Conservation (phyloP, 2,888 invertebrate species). For the Ferrisia virgata region DNA sequence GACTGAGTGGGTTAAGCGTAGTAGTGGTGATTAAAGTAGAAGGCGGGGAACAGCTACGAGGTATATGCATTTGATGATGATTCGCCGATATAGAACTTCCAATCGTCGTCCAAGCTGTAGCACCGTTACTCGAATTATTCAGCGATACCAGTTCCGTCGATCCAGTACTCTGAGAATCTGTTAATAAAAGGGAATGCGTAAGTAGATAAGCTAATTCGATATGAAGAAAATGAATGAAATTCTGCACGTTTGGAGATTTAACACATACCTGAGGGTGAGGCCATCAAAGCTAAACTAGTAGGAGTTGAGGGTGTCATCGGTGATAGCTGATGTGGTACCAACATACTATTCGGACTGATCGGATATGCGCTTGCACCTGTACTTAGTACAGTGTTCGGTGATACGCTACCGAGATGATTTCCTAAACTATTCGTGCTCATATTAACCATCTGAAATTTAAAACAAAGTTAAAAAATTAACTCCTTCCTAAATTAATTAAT, state of each 20-base stretch:
- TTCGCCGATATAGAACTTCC: constrained; percentile 17
- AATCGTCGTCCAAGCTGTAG: constrained; percentile 48
- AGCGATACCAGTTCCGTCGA: constrained; percentile 49
- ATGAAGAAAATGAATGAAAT: not conserved
- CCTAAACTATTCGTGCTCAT: constrained; percentile 19
- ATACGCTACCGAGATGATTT: constrained; percentile 48
- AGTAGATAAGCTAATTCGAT: no score
- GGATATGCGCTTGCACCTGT: constrained; percentile 48
- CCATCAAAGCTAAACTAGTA: constrained; percentile 49
- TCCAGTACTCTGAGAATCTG: constrained; percentile 45
- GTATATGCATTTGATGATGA: constrained; percentile 45
- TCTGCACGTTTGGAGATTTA: not conserved
- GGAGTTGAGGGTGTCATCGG: constrained; percentile 49
- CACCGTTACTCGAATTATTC: constrained; percentile 46
- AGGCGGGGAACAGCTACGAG: constrained; percentile 41
- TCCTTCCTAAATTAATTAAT: not conserved
- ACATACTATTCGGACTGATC: constrained; percentile 50
- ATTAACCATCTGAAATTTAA: constrained; percentile 49
- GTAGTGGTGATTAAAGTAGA: constrained; percentile 45
- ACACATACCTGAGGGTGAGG: constrained; percentile 48
- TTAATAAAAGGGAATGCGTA: not conserved
- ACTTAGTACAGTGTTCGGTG: constrained; percentile 41
- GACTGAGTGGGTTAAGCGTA: constrained; percentile 48
- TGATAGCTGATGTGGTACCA: constrained; percentile 49
- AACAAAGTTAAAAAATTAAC: constrained; percentile 2